These are phyloP conservation scores for Paramuricea clavata DNA, from an alignment of 92 coral and sea anemone species.

Conservation along the genomic window DNA sequence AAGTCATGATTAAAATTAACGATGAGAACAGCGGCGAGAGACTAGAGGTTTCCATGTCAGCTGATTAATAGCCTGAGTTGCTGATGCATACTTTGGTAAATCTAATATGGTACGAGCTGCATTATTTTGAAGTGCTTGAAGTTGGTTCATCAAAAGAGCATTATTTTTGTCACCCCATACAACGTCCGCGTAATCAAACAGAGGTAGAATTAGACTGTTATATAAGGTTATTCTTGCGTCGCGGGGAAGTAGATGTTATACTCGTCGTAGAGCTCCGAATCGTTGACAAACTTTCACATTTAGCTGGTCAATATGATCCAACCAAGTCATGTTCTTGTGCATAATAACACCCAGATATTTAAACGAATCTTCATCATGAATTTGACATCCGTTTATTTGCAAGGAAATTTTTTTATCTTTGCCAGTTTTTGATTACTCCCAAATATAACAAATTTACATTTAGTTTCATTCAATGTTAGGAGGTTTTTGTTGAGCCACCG, in stretches of 20 bases:
- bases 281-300: slow-evolving; percentile 33
- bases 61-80: too few species aligned
- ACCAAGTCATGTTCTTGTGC: slow-evolving; percentile 10
- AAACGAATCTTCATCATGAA: slow-evolving; percentile 17
- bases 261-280: slow-evolving; percentile 9
- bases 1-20: too few species aligned
- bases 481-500: slow-evolving; percentile 24
- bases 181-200: too few species aligned
- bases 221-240: slow-evolving; percentile 19
- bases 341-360: slow-evolving; percentile 22
- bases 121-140: too few species aligned
- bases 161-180: too few species aligned
- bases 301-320: slow-evolving; percentile 36
- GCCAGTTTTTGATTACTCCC: slow-evolving; percentile 19
- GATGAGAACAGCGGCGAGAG: too few species aligned
- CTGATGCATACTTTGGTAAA: too few species aligned
- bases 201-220: too few species aligned
- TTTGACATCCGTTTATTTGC: slow-evolving; percentile 1
- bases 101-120: too few species aligned
- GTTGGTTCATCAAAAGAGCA: too few species aligned
- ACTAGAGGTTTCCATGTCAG: too few species aligned
- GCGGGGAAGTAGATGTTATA: slow-evolving; percentile 10
- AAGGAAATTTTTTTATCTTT: not conserved
- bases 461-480: slow-evolving; percentile 6
- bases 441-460: slow-evolving; percentile 22